These are phyloP conservation scores for Pseudorectes ferrugineus DNA, from an alignment of 2,113 vertebrate genomes.

Conservation along the genomic window DNA sequence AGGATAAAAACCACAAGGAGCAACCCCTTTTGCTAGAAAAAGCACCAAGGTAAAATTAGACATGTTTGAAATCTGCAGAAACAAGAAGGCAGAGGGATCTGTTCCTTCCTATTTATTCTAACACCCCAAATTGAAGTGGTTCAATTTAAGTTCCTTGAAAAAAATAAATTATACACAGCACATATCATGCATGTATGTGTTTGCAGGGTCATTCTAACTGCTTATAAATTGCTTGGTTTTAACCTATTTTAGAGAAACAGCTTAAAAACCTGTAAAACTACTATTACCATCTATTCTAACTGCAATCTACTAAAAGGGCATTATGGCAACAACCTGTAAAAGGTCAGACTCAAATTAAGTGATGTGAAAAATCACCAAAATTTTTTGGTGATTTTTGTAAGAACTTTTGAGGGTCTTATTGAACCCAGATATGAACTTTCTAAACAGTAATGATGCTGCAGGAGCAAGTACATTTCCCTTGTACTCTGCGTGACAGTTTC, in stretches of 20 bases:
- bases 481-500: neutral
- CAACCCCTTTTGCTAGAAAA: neutral
- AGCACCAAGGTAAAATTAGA: neutral
- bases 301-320: neutral
- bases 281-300: neutral
- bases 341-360: neutral
- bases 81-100: neutral
- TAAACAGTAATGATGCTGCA: neutral
- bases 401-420: neutral
- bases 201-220: neutral
- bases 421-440: neutral
- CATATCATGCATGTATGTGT: neutral
- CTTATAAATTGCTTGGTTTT: neutral
- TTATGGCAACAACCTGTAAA: neutral
- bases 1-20: neutral
- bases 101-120: neutral
- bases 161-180: neutral
- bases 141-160: neutral
- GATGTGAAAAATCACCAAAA: neutral
- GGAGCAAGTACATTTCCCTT: neutral
- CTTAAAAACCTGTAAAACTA: neutral
- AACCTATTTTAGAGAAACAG: neutral
- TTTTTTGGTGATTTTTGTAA: neutral
- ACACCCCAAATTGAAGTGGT: rapidly evolving
- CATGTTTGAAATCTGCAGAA: neutral